Conservation (phyloP, 2,113 vertebrate genomes). For the Anguilla rostrata region DNA sequence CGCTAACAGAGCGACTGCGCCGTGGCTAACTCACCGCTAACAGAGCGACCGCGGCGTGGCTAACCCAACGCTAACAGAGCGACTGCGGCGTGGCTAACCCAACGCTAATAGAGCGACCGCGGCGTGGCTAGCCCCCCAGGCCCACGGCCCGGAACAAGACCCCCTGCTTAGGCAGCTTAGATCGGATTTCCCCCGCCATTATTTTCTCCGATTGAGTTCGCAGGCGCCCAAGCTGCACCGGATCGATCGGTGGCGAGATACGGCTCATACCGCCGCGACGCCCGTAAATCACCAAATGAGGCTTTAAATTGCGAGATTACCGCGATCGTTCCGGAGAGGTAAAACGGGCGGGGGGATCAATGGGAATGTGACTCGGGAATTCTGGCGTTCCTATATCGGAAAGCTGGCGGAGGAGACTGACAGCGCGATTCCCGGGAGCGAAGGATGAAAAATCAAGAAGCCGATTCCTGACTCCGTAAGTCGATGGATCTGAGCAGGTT, state of each 20-base stretch:
- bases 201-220: conserved; percentile 17
- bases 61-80: neutral
- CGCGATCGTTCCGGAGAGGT: neutral
- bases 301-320: conserved; percentile 21
- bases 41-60: too few relatives aligned
- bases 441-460: neutral
- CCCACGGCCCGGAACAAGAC: neutral
- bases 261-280: neutral
- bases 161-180: neutral
- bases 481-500: neutral
- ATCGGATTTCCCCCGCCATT: neutral
- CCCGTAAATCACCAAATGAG: conserved; percentile 25
- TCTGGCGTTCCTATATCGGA: neutral
- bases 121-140: neutral
- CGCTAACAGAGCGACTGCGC: too few relatives aligned
- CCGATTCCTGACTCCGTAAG: neutral
- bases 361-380: neutral
- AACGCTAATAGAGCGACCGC: neutral
- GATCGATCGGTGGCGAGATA: conserved; percentile 28
- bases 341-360: conserved; percentile 1
- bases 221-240: conserved; percentile 9
- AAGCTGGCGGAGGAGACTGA: neutral
- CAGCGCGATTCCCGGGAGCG: neutral
- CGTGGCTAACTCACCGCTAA: too few relatives aligned
- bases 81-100: neutral